Evolutionary conservation across 2,888 invertebrate species (phyloP).

Genomic region (Xanthia icteritia): DNA sequence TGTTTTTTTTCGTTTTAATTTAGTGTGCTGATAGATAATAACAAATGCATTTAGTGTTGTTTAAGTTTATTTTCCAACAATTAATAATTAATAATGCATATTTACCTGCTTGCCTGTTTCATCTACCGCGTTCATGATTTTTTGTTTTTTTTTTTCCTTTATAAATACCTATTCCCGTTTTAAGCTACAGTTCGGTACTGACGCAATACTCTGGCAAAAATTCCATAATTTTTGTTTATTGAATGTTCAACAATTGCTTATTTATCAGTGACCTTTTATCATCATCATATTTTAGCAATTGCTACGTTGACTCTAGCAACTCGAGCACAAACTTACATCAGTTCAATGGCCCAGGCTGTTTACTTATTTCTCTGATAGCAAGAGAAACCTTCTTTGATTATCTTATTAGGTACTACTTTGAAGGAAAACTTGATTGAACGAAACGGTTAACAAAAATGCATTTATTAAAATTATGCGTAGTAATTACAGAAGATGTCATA

Average conservation of each 20-base stretch:
- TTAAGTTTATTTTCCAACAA: not conserved
- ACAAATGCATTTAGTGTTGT: conserved; percentile 15
- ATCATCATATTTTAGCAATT: conserved; percentile 31
- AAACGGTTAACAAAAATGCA: not conserved
- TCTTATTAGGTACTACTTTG: not conserved
- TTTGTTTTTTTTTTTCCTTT: not conserved
- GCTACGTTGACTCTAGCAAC: conserved; percentile 22
- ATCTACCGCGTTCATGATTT: not conserved
- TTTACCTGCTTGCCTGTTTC: not conserved
- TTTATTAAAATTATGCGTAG: not conserved
- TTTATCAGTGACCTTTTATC: conserved; percentile 24
- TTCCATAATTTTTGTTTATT: not conserved
- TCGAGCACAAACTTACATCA: conserved; percentile 13
- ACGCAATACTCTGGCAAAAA: not conserved
- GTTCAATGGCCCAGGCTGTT: conserved; percentile 22
- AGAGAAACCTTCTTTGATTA: not conserved
- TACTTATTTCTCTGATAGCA: not conserved
- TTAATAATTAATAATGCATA: not conserved
- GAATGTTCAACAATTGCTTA: not conserved
- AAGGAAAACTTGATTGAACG: not conserved
- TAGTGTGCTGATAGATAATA: conserved; percentile 2
- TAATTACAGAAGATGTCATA: not conserved
- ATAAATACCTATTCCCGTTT: not conserved
- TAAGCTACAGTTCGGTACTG: not conserved
- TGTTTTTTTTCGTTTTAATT: conserved; percentile 27